phyloP scores from a whole-genome alignment of 2,888 invertebrate genomes.

The Melieria picta region DNA sequence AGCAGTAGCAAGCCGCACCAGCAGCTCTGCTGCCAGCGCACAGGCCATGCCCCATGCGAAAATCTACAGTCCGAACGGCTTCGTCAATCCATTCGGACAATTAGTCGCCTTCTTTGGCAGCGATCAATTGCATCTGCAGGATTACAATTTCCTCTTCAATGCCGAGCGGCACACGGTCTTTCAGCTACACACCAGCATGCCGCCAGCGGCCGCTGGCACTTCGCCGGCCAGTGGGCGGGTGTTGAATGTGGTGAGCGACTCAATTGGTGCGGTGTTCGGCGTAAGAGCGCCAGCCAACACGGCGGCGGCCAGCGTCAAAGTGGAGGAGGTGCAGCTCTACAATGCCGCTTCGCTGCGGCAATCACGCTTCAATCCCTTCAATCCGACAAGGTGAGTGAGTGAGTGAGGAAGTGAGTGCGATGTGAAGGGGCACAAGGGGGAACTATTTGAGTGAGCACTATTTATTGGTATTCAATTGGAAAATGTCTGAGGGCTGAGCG shows the following conservation, averaged over 20 bases:
- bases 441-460: slow-evolving; percentile 6
- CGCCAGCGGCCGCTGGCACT: background rate
- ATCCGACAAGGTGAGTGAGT: slow-evolving; percentile 60
- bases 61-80: slow-evolving; percentile 16
- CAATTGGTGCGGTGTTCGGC: slow-evolving; percentile 55
- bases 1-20: slow-evolving; percentile 4
- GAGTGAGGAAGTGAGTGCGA: slow-evolving; percentile 48
- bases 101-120: slow-evolving; percentile 35
- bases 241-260: slow-evolving; percentile 52
- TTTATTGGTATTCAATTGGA: too few species aligned
- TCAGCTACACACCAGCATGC: slow-evolving; percentile 51
- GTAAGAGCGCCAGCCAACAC: slow-evolving; percentile 41
- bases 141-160: slow-evolving; percentile 59
- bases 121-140: slow-evolving; percentile 37
- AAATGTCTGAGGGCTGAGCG: too few species aligned
- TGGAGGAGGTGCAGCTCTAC: slow-evolving; percentile 55
- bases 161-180: slow-evolving; percentile 59
- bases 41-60: slow-evolving; percentile 23
- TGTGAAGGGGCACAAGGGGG: background rate
- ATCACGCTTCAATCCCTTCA: slow-evolving; percentile 60
- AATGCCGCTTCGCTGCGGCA: slow-evolving; percentile 55
- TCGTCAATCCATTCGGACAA: slow-evolving; percentile 35
- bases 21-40: slow-evolving; percentile 4
- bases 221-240: slow-evolving; percentile 39
- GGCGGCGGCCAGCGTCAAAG: slow-evolving; percentile 26